Conservation (phyloP, 1,140 invertebrate species). For the Neodiprion virginianus region DNA sequence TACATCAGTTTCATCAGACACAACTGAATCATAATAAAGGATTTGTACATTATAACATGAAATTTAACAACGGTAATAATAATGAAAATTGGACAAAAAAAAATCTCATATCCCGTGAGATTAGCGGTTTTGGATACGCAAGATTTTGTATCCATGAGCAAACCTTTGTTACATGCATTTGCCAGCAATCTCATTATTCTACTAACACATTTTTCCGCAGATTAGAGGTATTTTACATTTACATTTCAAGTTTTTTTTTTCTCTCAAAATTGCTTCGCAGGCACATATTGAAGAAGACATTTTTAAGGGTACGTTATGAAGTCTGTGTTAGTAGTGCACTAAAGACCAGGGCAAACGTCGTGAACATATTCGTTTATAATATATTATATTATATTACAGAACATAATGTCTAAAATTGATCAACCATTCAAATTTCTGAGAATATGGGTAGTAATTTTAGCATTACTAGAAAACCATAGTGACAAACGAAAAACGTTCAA, state of each 20-base stretch:
- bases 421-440: too few relatives aligned
- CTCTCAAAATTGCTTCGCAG: conserved; percentile 3
- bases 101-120: conserved; percentile 42
- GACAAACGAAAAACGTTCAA: too few relatives aligned
- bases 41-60: conserved; percentile 52
- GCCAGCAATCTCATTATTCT: neutral
- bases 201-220: neutral
- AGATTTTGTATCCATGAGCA: neutral
- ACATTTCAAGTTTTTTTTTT: neutral
- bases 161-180: neutral
- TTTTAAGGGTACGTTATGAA: neutral
- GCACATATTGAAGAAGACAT: neutral
- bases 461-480: too few relatives aligned
- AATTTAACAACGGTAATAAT: conserved; percentile 40
- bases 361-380: neutral
- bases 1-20: conserved; percentile 30
- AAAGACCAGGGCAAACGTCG: neutral
- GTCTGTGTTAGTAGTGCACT: neutral
- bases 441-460: too few relatives aligned
- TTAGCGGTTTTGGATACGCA: conserved; percentile 33
- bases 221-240: neutral
- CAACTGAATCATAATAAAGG: conserved; percentile 39
- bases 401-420: neutral
- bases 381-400: neutral
- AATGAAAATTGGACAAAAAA: neutral